Base-by-base conservation (phyloP, 92 coral and sea anemone species). In the Porites divaricata region DNA sequence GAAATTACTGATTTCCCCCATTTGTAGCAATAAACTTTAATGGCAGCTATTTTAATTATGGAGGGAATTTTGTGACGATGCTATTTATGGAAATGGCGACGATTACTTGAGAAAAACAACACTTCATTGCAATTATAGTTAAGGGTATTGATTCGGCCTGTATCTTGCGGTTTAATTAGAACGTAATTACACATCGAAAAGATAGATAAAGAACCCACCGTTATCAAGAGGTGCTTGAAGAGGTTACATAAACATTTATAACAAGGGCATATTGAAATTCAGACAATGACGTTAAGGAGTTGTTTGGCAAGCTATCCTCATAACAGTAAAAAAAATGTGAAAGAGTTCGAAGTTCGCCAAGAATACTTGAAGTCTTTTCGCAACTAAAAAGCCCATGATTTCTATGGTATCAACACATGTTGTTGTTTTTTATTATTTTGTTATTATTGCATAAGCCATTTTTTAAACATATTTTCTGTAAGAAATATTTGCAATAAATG, bases 151-250 rank as follows among this genome's bases (percentile, higher is more conserved):
- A 35, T 35, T 35, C 45, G 45, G 45, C 45, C 45, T 35, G n/a
- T n/a, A 35, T 35, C 45, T 50, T 78, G 17, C 64, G 74, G 8
- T 23, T 65, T 15, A 54, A 54, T 70, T 15, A 48, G 51, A 7
- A 12, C 1, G 15, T 66, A 63, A 41, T 21, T 22, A 61, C 59
- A 54, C 9, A 2, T 58, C 52, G 74, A 49, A 23, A 22, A 63
- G 63, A 51, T 45, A 20, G 81, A 77, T 48, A 77, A 49, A 63
- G 8, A 65, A 22, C n/a, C 21, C 62, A 73, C 65, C 56, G 25
- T 64, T 48, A 23, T 64, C 2, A 52, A 59, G 20, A 76, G 69
- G 9, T 76, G 59, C n/a, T 12, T 11, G 22, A 20, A 8, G 8
- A 52, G 53, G 16, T 24, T 16, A 16, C 45, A 6, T 23, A 4